Base-by-base conservation (phyloP, 64 coral and sea anemone species). In the Actinia equina region DNA sequence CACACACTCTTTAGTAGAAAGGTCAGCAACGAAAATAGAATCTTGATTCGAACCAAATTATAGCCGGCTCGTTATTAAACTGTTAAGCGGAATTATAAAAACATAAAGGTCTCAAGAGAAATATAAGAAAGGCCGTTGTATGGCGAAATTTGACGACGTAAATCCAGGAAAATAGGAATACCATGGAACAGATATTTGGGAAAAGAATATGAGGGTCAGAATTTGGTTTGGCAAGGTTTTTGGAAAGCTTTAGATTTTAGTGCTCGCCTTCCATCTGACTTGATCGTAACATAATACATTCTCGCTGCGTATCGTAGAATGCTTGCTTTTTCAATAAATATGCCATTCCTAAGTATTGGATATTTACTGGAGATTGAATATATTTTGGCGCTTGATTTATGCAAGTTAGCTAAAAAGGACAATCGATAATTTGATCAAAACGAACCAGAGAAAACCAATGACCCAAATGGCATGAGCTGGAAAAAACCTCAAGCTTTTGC, bases 341-440 rank as follows among this genome's bases (percentile, higher is more conserved):
- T 74, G 7, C 11, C 4, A 74, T 30, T 14, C 22, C 11, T 74
- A 74, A 13, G 69, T 30, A 30, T 30, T 30, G 41, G 7, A 74
- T 13, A 74, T 26, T 41, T 74, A 9, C 41, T 4, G 26, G 13
- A 37, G 30, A 30, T 41, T 74, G 23, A 41, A 42, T 41, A n/a
- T n/a, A 74, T 74, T 41, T 12, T 10, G 25, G 69, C 25, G 69
- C 23, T 74, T 1, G 14, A 74, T 74, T 74, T 41, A 74, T 74
- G 14, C 10, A 74, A 41, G 20, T 41, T 30, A 0, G 69, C 69
- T 14, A 41, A 74, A 74, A 74, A 74, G 69, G 25, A 14, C 69
- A 74, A 74, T 74, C 26, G 69, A 74, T 74, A 74, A 41, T 74
- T 10, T 41, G 69, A 41, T 74, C 69, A 41, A 74, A 74, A 74